phyloP scores from a whole-genome alignment of 2,888 invertebrate genomes.

The Periphyllus acericola region DNA sequence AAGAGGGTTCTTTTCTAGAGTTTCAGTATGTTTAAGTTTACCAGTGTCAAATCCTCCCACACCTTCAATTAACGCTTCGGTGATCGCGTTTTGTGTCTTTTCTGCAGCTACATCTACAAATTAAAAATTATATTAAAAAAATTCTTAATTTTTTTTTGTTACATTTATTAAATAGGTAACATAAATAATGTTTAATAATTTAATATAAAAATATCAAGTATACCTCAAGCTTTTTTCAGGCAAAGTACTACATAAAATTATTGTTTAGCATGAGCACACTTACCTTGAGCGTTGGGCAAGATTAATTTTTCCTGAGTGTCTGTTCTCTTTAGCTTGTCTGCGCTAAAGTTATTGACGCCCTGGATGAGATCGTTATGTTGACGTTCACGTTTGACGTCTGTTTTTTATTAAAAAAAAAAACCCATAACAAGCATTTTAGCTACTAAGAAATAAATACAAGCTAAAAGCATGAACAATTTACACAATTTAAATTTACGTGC shows the following conservation, averaged over 20 bases:
- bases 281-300: conserved; percentile 94
- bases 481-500: conserved; percentile 6
- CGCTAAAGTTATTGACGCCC: conserved; percentile 91
- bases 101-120: conserved; percentile 84
- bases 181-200: not conserved
- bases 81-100: conserved; percentile 81
- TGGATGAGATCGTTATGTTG: conserved; percentile 79
- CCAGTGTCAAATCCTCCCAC: conserved; percentile 86
- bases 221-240: not conserved
- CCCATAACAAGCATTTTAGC: conserved; percentile 60
- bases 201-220: not conserved
- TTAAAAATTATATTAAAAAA: conserved; percentile 72
- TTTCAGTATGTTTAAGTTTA: conserved; percentile 89
- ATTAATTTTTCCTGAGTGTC: conserved; percentile 91
- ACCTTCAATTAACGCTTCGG: conserved; percentile 85
- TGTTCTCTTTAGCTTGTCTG: conserved; percentile 86
- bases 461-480: conserved; percentile 27
- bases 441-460: conserved; percentile 20
- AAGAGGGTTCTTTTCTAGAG: conserved; percentile 90
- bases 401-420: conserved; percentile 57
- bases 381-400: conserved; percentile 64
- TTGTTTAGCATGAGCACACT: conserved; percentile 55
- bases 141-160: conserved; percentile 67
- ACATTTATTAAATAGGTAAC: not conserved
- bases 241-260: not conserved